These are phyloP conservation scores for Enhydra lutris DNA, from an alignment of 2,113 vertebrate genomes.

Conservation along the genomic window DNA sequence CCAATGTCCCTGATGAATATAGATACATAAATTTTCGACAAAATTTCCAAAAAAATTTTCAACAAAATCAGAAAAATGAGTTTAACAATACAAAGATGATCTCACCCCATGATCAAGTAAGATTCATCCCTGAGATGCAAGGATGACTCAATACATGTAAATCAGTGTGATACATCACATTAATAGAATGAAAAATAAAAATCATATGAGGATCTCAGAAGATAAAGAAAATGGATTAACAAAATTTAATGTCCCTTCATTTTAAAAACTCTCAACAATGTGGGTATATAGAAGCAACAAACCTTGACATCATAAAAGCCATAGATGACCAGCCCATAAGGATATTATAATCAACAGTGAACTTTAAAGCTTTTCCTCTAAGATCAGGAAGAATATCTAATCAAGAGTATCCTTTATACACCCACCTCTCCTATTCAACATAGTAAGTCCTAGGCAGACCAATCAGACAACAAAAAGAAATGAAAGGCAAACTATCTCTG, in stretches of 20 bases:
- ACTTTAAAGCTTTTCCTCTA: not conserved
- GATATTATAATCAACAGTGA: not conserved
- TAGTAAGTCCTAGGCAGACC: not conserved
- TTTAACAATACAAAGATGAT: not conserved
- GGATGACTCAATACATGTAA: not conserved
- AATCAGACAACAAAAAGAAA: not conserved
- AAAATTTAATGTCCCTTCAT: not conserved
- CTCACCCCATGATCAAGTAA: not conserved
- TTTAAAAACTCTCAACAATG: not conserved
- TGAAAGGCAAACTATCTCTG: not conserved
- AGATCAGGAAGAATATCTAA: not conserved
- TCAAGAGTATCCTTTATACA: not conserved
- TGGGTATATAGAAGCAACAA: not conserved
- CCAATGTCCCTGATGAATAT: not conserved
- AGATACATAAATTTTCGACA: not conserved
- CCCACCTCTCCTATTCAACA: not conserved
- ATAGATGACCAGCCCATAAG: not conserved
- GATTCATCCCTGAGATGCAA: not conserved
- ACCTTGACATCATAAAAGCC: not conserved
- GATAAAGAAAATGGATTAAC: not conserved
- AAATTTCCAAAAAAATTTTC: not conserved
- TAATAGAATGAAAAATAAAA: not conserved
- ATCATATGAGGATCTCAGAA: not conserved
- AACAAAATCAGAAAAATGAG: not conserved
- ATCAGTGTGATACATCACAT: not conserved